These are phyloP conservation scores for Alethe castanea DNA, from an alignment of 2,113 vertebrate genomes.

Conservation along the genomic window DNA sequence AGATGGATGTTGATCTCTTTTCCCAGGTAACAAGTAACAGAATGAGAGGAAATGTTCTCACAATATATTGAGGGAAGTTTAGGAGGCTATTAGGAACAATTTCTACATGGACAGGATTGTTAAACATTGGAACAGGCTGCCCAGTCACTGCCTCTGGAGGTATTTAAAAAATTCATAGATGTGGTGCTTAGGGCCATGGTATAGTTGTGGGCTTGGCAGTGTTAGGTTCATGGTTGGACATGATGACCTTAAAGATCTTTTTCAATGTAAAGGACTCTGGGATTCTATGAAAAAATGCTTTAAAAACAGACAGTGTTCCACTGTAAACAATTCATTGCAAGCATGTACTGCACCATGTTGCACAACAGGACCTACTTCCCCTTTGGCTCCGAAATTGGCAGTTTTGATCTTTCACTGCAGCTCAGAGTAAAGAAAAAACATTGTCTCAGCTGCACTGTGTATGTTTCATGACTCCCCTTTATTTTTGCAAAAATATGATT, in stretches of 20 bases:
- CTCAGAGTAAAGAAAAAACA: background rate
- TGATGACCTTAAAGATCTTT: background rate
- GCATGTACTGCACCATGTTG: too few relatives aligned
- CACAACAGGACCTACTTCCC: background rate
- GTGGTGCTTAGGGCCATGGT: background rate
- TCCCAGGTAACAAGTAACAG: background rate
- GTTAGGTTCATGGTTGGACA: background rate
- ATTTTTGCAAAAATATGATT: background rate
- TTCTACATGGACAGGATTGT: background rate
- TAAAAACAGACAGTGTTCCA: background rate
- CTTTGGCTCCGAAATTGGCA: background rate
- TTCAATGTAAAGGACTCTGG: background rate
- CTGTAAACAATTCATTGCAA: background rate
- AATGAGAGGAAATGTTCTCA: background rate
- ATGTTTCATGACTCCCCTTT: background rate
- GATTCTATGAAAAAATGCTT: background rate
- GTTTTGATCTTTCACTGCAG: background rate
- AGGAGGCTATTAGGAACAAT: background rate
- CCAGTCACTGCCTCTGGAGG: background rate
- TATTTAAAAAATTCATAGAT: background rate
- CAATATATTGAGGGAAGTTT: background rate
- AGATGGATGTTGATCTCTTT: background rate
- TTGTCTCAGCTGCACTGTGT: background rate
- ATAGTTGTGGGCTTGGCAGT: background rate
- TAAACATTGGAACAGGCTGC: background rate